Evolutionary conservation across 2,113 vertebrate species (phyloP).

Genomic region (Crocuta crocuta): DNA sequence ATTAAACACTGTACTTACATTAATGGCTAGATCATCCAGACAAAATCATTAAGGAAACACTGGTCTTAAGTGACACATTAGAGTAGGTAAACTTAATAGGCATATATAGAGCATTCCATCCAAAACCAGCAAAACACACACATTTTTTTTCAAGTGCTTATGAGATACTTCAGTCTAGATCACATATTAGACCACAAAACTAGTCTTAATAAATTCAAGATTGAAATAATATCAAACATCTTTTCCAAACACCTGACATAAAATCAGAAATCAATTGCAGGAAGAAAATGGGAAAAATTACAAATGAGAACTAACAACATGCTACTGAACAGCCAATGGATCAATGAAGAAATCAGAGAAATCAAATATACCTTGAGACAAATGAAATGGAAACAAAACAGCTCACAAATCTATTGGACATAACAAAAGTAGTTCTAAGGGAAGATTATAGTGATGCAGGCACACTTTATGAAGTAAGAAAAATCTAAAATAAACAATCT

Average conservation of each 20-base stretch:
- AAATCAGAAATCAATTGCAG: background rate
- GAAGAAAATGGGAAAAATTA: background rate
- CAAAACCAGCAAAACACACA: background rate
- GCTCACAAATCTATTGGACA: background rate
- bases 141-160: background rate
- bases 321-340: background rate
- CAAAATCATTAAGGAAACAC: background rate
- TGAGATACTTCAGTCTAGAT: background rate
- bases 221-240: background rate
- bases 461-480: background rate
- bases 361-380: background rate
- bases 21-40: background rate
- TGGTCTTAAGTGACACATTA: background rate
- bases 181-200: background rate
- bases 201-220: background rate
- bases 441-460: background rate
- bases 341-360: background rate
- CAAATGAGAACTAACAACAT: background rate
- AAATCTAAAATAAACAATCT: background rate
- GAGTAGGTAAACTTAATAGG: background rate
- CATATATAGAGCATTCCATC: background rate
- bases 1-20: background rate
- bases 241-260: background rate
- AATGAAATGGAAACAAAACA: background rate
- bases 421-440: background rate